Evolutionary conservation across 2,113 vertebrate genomes (phyloP).

Genomic region (Columba janthina): DNA sequence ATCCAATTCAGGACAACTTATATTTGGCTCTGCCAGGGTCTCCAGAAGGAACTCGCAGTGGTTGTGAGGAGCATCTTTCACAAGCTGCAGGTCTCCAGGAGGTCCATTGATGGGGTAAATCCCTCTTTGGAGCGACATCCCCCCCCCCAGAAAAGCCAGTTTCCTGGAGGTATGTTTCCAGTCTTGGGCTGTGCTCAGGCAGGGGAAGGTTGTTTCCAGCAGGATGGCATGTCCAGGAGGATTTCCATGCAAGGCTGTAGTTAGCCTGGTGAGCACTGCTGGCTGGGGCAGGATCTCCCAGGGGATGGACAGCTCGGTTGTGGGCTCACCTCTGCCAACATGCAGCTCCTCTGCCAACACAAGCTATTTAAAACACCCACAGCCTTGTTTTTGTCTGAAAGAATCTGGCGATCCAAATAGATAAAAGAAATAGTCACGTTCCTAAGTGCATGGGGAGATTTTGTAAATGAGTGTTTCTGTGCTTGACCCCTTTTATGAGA

Average conservation of each 20-base stretch:
- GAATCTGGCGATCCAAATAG: not conserved
- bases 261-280: accelerated
- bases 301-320: accelerated
- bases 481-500: not conserved
- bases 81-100: accelerated
- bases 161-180: not conserved
- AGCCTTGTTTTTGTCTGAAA: not conserved
- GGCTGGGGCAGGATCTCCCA: not conserved
- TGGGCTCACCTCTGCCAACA: accelerated
- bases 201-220: not conserved
- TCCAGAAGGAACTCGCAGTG: accelerated
- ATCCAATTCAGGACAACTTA: not conserved
- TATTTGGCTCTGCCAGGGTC: not conserved
- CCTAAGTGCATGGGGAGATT: not conserved
- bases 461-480: not conserved
- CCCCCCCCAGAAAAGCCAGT: not conserved
- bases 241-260: not conserved
- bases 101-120: not conserved
- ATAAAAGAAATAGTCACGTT: not conserved
- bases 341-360: accelerated
- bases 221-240: not conserved
- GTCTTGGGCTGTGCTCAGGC: not conserved
- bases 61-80: not conserved
- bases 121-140: not conserved
- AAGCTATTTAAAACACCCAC: not conserved